Percentiles rank a stretch among this genome's conserved stretches.
Conservation (phyloP, 2,888 invertebrate species). For the Petrolisthes manimaculis region DNA sequence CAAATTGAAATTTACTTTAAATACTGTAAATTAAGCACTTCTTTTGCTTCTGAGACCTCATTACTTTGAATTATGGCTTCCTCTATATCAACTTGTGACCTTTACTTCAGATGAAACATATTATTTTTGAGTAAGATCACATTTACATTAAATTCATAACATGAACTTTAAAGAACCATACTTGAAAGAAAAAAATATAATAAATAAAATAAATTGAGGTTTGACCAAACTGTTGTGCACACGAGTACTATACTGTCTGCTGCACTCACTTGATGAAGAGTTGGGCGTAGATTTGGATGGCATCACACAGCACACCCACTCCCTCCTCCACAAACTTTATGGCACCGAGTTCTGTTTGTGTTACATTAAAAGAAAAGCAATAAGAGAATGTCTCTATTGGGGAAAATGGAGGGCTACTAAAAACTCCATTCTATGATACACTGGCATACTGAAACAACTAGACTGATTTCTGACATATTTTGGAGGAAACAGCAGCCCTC, state of each 20-base stretch:
- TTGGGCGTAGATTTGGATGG: slow-evolving; percentile 39
- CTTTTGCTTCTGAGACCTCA: background rate
- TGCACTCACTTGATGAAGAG: slow-evolving; percentile 54
- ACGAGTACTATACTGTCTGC: background rate
- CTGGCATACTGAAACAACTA: too few species aligned
- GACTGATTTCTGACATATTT: too few species aligned
- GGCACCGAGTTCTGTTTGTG: slow-evolving; percentile 39
- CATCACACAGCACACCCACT: slow-evolving; percentile 43
- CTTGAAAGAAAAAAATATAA: background rate
- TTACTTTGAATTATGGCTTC: background rate
- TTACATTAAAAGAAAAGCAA: background rate
- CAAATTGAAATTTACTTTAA: background rate
- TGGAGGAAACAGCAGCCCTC: too few species aligned
- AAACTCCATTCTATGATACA: too few species aligned
- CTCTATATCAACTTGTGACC: background rate
- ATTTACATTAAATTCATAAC: background rate
- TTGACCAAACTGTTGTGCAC: background rate
- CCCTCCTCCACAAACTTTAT: slow-evolving; percentile 34
- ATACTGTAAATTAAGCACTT: slow-evolving; percentile 9
- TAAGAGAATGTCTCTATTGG: background rate
- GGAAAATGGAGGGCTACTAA: too few species aligned
- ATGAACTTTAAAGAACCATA: background rate
- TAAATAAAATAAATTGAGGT: too few species aligned
- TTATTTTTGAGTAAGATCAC: background rate
- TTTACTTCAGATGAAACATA: background rate